These are phyloP conservation scores for Lipotes vexillifer DNA, from an alignment of 2,113 vertebrate species.

Conservation along the genomic window DNA sequence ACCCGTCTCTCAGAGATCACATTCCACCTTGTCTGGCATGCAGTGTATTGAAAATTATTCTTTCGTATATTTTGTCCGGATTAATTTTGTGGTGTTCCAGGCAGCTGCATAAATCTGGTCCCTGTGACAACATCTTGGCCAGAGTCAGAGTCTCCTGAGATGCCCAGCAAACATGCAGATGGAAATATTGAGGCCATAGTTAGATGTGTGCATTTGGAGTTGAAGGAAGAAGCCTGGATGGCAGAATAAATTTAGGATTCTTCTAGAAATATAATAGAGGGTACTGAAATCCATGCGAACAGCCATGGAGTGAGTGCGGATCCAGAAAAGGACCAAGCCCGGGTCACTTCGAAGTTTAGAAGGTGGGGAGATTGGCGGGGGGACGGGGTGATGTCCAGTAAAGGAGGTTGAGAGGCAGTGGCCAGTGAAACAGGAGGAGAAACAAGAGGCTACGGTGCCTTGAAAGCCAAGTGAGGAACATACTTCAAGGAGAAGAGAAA, in stretches of 20 bases:
- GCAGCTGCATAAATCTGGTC: not conserved
- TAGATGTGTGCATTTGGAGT: not conserved
- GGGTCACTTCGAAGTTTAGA: not conserved
- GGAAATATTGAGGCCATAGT: not conserved
- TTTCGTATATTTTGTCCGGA: not conserved
- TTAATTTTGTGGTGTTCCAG: not conserved
- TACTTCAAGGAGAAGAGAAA: not conserved
- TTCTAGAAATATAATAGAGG: not conserved
- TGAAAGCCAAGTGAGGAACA: not conserved
- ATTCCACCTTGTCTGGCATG: not conserved
- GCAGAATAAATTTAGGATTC: not conserved
- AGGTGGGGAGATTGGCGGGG: not conserved
- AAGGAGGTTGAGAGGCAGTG: not conserved
- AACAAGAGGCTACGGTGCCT: accelerated
- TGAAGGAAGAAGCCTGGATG: not conserved
- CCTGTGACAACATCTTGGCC: not conserved
- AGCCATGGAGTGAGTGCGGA: not conserved
- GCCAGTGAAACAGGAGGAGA: not conserved
- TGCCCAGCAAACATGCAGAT: not conserved
- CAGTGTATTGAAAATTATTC: not conserved
- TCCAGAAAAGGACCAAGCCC: not conserved
- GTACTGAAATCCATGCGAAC: not conserved
- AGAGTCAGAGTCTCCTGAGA: not conserved
- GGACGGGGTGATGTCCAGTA: not conserved
- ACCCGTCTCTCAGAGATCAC: not conserved